Evolutionary conservation across 2,888 invertebrate species (phyloP).

Genomic region (Capitulum mitella): DNA sequence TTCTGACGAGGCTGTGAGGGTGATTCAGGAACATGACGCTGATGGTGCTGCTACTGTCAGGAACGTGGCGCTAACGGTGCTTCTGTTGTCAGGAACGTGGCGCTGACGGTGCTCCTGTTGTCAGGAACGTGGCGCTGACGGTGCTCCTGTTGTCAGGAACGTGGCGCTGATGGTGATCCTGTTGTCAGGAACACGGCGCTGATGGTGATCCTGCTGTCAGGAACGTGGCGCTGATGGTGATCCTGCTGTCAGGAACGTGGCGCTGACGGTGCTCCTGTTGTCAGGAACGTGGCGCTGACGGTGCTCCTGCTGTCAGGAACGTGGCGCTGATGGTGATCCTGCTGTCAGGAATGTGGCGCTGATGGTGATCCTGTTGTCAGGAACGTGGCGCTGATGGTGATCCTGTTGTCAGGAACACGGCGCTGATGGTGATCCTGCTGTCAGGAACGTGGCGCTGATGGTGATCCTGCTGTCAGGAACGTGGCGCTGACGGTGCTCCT

Average conservation of each 20-base stretch:
- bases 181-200: conserved; percentile 85
- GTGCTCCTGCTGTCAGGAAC: no score
- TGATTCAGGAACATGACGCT: not conserved
- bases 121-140: not conserved
- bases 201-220: conserved; percentile 78
- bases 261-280: conserved; percentile 83
- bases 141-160: no score
- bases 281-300: no score
- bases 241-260: conserved; percentile 84
- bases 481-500: not conserved
- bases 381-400: not conserved
- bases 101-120: conserved; percentile 49
- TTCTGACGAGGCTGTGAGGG: not conserved
- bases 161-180: no score
- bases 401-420: not conserved
- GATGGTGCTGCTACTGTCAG: conserved; percentile 47
- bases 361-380: no score
- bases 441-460: not conserved
- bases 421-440: no score
- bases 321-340: conserved; percentile 86
- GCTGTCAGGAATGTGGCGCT: no score
- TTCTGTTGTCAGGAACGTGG: conserved; percentile 52
- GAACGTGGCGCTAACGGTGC: not conserved
- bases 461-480: no score
- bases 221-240: no score